Conservation (phyloP, 2,797 vertebrate species). For the Lithobates pipiens region DNA sequence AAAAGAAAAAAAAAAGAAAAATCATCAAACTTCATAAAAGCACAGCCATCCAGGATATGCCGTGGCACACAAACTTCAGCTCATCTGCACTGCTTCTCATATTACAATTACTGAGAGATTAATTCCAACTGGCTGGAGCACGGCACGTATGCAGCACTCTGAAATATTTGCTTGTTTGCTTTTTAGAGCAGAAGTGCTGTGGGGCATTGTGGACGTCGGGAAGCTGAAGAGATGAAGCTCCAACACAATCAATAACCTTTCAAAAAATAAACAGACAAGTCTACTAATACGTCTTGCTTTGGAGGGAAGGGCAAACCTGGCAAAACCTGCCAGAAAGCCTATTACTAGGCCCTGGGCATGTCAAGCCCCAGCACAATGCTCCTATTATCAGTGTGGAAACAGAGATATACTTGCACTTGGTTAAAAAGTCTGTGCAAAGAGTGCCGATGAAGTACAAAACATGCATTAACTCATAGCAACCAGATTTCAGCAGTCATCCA, state of each 20-base stretch:
- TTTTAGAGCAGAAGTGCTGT: conserved; percentile 50
- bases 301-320: background rate
- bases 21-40: conserved; percentile 29
- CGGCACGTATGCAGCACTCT: conserved; percentile 19
- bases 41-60: conserved; percentile 31
- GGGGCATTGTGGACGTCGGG: background rate
- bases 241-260: conserved; percentile 39
- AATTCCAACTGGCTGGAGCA: conserved; percentile 31
- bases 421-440: too few relatives aligned
- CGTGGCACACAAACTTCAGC: background rate
- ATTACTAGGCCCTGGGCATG: background rate
- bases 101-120: conserved; percentile 44
- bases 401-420: background rate
- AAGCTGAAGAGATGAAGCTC: background rate
- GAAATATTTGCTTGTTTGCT: background rate
- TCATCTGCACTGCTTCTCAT: background rate
- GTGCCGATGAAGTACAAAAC: too few relatives aligned
- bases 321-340: background rate
- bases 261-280: background rate
- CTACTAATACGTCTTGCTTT: background rate
- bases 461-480: too few relatives aligned
- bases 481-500: too few relatives aligned
- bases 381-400: background rate
- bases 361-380: background rate
- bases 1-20: conserved; percentile 39